Evolutionary conservation across 2,797 vertebrate species (phyloP), one percentile per base, ranked within the genome.

Genomic region (Carcharodon carcharias): DNA sequence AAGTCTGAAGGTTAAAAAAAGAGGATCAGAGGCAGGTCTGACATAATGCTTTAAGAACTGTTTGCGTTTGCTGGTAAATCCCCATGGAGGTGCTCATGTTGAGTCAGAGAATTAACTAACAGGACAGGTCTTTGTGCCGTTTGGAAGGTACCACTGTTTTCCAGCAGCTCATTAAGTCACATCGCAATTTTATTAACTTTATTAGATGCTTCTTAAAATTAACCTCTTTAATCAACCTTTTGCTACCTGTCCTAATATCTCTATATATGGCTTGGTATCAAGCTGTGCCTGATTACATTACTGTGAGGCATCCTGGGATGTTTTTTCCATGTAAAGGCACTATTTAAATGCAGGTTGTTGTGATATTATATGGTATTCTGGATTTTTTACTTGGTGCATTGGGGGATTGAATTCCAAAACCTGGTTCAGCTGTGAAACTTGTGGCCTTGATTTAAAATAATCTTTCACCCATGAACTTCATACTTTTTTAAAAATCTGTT

Each of bases 1-100:
- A 56, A 45, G 91, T 45, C 91, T 93, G 91, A 93, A 65, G 91
- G n/a, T 65, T 93, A 35, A 35, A 45, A 61, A 67, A 93, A 50
- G 28, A 85, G 82, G 61, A 45, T 93, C 21, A 93, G 91, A 93
- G 63, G 63, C 63, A 93, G 23, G 35, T 40, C 35, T 92, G n/a
- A 67, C n/a, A 26, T 67, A 93, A 93, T 67, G 21, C 61, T 67
- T 12, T 40, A 93, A 93, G 91, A 67, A 67, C n/a, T 40, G 0
- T 67, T 93, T 93, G 26, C 1, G 18, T 65, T 93, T 93, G 63
- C 91, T 26, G 40, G 63, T 93, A 67, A 67, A 45, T 93, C 63
- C 26, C n/a, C 9, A 40, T 45, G 61, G 21, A 67, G 58, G 40
- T 93, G n/a, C n/a, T 67, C 11, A 40, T 45, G 63, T 23, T n/a